Evolutionary conservation across 2,113 vertebrate genomes (phyloP), one percentile per base, ranked within the genome.

Genomic region (Leuciscus idus): DNA sequence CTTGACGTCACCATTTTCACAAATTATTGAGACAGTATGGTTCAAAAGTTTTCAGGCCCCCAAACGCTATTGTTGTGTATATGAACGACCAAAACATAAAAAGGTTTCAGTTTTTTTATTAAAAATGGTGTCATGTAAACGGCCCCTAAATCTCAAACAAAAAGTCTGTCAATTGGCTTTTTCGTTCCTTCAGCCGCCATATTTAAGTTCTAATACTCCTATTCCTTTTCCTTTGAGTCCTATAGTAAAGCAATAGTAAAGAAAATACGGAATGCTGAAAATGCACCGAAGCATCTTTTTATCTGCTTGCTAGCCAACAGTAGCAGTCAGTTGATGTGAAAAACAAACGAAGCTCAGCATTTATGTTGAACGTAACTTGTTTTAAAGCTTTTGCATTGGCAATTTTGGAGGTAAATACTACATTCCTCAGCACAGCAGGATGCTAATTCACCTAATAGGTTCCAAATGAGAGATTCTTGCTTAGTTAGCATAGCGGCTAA

Each of bases 391-490:
- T 86, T 36, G 57, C 61, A 70, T 66, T 43, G 84, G 36, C 48
- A 77, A 57, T 68, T 76, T 89, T 83, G 86, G 61, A 28, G n/a
- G n/a, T n/a, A 48, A 61, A 81, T 28, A 28, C 6, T 33, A 77
- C 61, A 77, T 70, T 62, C 39, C 48, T 59, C 26, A 26, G 9
- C 80, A 21, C 84, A 83, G 84, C 84, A 73, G 79, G 79, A 28
- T 28, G 17, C 66, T 43, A 21, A 68, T 39, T n/a, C 21, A 33
- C 19, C 52, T 85, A 81, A 85, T 87, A 39, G 50, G 82, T 84
- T 90, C 86, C 87, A 87, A 88, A 90, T 88, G 84, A 85, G 73
- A 85, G 77, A 81, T 59, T 85, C 75, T 82, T 66, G 59, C 86
- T 87, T 75, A 83, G 75, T 87, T 75, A 83, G 80, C 83, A 6